phyloP scores from a whole-genome alignment of 2,888 invertebrate genomes.

The Drosophila picticornis region DNA sequence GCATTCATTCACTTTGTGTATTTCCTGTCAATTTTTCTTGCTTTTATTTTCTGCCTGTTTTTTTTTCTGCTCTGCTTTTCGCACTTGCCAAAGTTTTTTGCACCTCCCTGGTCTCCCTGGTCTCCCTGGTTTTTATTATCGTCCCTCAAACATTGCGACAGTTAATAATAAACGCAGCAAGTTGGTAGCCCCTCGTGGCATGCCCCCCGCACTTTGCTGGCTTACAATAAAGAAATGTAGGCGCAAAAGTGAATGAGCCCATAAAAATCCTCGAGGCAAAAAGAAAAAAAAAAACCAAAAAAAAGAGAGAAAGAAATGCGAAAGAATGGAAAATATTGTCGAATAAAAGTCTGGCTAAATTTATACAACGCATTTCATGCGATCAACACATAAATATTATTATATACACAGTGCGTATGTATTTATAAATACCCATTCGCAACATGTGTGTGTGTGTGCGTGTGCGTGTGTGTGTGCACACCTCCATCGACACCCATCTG shows the following conservation, averaged over 20 bases:
- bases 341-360: conserved; percentile 73
- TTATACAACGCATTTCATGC: conserved; percentile 78
- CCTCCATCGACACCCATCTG: not conserved
- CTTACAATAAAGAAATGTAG: conserved; percentile 42
- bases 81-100: conserved; percentile 35
- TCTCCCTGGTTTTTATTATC: conserved; percentile 31
- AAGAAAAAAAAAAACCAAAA: conserved; percentile 16
- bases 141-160: conserved; percentile 67
- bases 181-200: conserved; percentile 16
- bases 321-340: conserved; percentile 55
- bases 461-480: not conserved
- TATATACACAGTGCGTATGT: conserved; percentile 57
- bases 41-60: conserved; percentile 45
- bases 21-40: conserved; percentile 61
- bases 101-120: conserved; percentile 4
- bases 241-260: conserved; percentile 51
- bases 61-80: conserved; percentile 2
- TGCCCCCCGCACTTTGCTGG: conserved; percentile 6
- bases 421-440: conserved; percentile 46
- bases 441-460: not conserved
- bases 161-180: conserved; percentile 74
- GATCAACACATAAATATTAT: conserved; percentile 80
- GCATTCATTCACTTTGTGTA: conserved; percentile 37
- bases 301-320: conserved; percentile 10
- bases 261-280: conserved; percentile 48